phyloP scores from a whole-genome alignment of 2,797 vertebrate species.

The Acropternis orthonyx region DNA sequence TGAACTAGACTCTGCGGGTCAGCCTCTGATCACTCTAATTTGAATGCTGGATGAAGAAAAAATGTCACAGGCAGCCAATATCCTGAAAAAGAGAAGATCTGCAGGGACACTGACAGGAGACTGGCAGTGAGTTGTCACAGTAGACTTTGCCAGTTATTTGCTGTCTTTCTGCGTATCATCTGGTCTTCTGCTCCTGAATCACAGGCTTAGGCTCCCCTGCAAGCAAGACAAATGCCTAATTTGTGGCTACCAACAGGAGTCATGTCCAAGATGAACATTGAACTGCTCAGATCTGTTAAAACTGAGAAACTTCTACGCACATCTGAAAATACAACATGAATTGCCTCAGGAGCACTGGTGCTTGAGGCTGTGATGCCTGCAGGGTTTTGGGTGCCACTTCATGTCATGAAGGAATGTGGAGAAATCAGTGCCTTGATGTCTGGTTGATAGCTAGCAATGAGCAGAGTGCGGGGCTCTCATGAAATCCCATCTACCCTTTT shows the following conservation, averaged over 20 bases:
- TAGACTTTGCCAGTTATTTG: background rate
- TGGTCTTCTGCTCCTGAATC: conserved; percentile 25
- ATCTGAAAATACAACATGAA: background rate
- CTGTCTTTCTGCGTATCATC: conserved; percentile 18
- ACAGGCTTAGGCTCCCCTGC: background rate
- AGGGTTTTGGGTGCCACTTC: background rate
- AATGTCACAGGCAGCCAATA: conserved; percentile 18
- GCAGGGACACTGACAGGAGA: background rate
- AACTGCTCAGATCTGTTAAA: background rate
- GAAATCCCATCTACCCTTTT: background rate
- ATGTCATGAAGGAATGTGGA: background rate
- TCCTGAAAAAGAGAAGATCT: background rate
- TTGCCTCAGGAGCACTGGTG: background rate
- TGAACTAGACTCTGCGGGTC: conserved; percentile 21
- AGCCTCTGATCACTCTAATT: conserved; percentile 58
- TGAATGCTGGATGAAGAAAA: conserved; percentile 48
- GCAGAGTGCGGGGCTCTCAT: background rate
- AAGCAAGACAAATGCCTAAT: conserved; percentile 40
- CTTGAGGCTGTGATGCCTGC: background rate
- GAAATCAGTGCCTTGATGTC: background rate
- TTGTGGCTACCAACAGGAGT: conserved; percentile 23
- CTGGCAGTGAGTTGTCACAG: conserved; percentile 16
- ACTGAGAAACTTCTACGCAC: background rate
- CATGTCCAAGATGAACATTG: background rate
- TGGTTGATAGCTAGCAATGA: background rate